A percentile compares a stretch with the other conserved stretches of the same genome.
Conservation (phyloP, 2,888 invertebrate genomes). For the Ptychoptera albimana region DNA sequence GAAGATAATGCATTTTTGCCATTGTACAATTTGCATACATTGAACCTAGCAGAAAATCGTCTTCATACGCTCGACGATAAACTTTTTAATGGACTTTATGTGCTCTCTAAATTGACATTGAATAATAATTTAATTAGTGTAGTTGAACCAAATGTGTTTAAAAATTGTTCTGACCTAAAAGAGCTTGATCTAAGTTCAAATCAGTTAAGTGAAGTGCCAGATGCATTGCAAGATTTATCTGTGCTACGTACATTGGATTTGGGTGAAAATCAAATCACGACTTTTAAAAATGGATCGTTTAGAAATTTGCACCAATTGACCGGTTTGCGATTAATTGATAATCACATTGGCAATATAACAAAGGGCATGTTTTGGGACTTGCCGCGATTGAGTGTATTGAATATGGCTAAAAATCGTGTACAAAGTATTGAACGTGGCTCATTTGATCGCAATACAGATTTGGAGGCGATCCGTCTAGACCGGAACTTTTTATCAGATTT, state of each 20-base stretch:
- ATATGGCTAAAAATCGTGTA: constrained; percentile 80
- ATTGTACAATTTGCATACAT: constrained; percentile 72
- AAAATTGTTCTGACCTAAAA: constrained; percentile 76
- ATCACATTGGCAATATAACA: constrained; percentile 72
- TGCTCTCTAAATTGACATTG: constrained; percentile 66
- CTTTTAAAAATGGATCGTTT: constrained; percentile 68
- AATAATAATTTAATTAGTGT: constrained; percentile 71
- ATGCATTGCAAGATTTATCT: constrained; percentile 63
- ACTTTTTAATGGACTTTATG: constrained; percentile 70
- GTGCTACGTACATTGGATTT: constrained; percentile 77
- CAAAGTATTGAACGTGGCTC: constrained; percentile 72
- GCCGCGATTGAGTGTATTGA: constrained; percentile 68
- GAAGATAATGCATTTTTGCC: constrained; percentile 78
- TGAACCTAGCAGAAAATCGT: constrained; percentile 78
- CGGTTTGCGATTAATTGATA: constrained; percentile 75
- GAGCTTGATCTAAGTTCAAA: constrained; percentile 82
- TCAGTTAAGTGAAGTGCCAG: constrained; percentile 64
- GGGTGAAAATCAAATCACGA: constrained; percentile 79
- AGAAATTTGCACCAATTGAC: constrained; percentile 74
- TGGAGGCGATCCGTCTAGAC: constrained; percentile 77
- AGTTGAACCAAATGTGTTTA: constrained; percentile 66
- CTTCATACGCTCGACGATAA: constrained; percentile 66
- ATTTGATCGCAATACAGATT: constrained; percentile 62
- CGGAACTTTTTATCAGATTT: constrained; percentile 78
- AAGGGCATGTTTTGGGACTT: constrained; percentile 79